A percentile compares a stretch with the other conserved stretches of the same genome.
phyloP scores from a whole-genome alignment of 2,888 invertebrate species.

The Caenorhabditis becei region DNA sequence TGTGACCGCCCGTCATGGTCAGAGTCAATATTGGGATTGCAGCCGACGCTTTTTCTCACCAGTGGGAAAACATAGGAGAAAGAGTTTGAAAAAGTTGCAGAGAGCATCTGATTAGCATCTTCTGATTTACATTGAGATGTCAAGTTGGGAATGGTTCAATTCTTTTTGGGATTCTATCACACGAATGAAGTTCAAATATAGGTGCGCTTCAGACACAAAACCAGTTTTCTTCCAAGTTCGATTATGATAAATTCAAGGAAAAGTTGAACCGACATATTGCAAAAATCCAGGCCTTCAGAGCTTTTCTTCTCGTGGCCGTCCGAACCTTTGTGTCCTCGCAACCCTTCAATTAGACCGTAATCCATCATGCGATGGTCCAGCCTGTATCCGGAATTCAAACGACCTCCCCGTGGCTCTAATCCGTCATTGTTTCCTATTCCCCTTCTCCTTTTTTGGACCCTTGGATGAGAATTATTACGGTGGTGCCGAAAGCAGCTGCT shows the following conservation, averaged over 20 bases:
- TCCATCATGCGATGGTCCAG: slow-evolving; percentile 31
- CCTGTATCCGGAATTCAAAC: slow-evolving; percentile 38
- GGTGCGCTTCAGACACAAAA: too few relatives aligned
- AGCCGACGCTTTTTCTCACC: slow-evolving; percentile 28
- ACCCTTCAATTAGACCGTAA: slow-evolving; percentile 27
- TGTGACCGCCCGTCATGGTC: slow-evolving; percentile 30
- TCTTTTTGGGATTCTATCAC: too few relatives aligned
- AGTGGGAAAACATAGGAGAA: slow-evolving; percentile 31
- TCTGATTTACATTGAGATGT: too few relatives aligned
- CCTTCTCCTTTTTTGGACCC: slow-evolving; percentile 12
- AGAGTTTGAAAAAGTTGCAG: neutral
- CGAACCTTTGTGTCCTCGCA: too few relatives aligned
- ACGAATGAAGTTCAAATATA: too few relatives aligned
- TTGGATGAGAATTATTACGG: neutral
- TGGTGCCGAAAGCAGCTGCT: slow-evolving; percentile 49
- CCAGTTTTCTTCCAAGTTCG: too few relatives aligned
- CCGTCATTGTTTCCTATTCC: slow-evolving; percentile 29
- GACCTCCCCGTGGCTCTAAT: slow-evolving; percentile 26
- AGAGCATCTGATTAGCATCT: neutral
- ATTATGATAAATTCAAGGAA: too few relatives aligned
- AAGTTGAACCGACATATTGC: too few relatives aligned
- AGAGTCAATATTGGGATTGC: slow-evolving; percentile 32
- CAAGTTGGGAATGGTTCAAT: too few relatives aligned
- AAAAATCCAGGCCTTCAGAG: too few relatives aligned
- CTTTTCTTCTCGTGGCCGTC: neutral